Percentiles rank a stretch among this genome's conserved stretches.
Evolutionary conservation across 2,888 invertebrate genomes (phyloP).

Genomic region (Lithophane semibrunnea): DNA sequence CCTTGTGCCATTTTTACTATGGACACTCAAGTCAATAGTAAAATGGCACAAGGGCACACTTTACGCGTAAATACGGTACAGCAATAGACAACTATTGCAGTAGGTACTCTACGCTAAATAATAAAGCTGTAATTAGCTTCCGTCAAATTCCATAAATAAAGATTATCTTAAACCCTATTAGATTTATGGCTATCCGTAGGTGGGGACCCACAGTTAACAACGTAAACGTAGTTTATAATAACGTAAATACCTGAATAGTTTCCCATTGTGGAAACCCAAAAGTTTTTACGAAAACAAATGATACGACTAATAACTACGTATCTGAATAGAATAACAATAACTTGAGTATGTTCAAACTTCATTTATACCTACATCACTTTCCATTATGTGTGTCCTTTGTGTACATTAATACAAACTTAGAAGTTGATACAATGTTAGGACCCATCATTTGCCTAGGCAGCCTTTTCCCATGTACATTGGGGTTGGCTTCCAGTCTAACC

Average conservation of each 20-base stretch:
- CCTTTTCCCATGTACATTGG: no score
- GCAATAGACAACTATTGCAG: no score
- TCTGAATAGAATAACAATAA: slow-evolving; percentile 35
- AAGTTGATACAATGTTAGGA: no score
- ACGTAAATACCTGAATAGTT: slow-evolving; percentile 20
- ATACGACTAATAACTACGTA: slow-evolving; percentile 1
- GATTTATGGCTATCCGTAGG: slow-evolving; percentile 28
- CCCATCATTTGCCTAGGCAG: no score
- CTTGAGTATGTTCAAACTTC: neutral
- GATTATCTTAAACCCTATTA: slow-evolving; percentile 29
- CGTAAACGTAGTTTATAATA: no score
- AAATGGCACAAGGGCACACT: no score
- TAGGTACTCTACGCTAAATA: neutral
- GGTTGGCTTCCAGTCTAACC: no score
- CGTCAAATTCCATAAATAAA: slow-evolving; percentile 39
- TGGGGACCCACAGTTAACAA: slow-evolving; percentile 26
- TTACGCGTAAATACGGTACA: no score
- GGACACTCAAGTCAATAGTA: no score
- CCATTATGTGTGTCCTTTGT: neutral
- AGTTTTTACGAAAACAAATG: slow-evolving; percentile 41
- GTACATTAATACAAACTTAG: neutral
- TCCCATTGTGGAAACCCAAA: slow-evolving; percentile 25
- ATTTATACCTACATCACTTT: neutral
- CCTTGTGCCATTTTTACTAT: no score
- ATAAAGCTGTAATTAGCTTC: neutral